A percentile compares a stretch with the other conserved stretches of the same genome.
These are phyloP conservation scores for Beris morrisii DNA, from an alignment of 2,888 invertebrate species.

Conservation along the genomic window DNA sequence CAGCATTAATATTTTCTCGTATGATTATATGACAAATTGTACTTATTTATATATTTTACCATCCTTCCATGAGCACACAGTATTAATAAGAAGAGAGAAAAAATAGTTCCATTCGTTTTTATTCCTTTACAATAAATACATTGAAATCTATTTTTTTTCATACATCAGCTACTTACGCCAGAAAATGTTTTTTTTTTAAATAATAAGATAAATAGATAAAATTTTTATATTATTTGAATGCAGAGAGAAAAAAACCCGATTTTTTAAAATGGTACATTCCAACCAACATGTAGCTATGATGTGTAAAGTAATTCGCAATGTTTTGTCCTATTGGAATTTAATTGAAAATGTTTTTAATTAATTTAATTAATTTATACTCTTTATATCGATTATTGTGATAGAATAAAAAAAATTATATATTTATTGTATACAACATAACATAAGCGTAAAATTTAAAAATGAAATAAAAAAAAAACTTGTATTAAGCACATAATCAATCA, in stretches of 20 bases:
- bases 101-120: not conserved
- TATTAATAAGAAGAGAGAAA: slow-evolving; percentile 17
- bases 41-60: slow-evolving; percentile 23
- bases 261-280: slow-evolving; percentile 23
- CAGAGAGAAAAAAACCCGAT: not conserved
- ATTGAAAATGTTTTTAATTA: slow-evolving; percentile 27
- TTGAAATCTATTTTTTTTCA: slow-evolving; percentile 5
- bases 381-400: slow-evolving; percentile 33
- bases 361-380: slow-evolving; percentile 32
- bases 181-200: slow-evolving; percentile 2
- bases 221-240: slow-evolving; percentile 1
- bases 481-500: slow-evolving; percentile 19
- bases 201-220: not conserved
- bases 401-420: slow-evolving; percentile 29
- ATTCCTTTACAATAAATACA: slow-evolving; percentile 1
- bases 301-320: slow-evolving; percentile 27
- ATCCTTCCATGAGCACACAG: slow-evolving; percentile 29
- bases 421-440: slow-evolving; percentile 31
- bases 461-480: slow-evolving; percentile 21
- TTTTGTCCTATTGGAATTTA: slow-evolving; percentile 30
- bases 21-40: slow-evolving; percentile 15
- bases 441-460: slow-evolving; percentile 26
- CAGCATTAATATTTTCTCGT: not conserved
- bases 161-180: slow-evolving; percentile 27
- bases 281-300: slow-evolving; percentile 22